Conservation (phyloP, 2,888 invertebrate genomes). For the Drosophila paranaensis region DNA sequence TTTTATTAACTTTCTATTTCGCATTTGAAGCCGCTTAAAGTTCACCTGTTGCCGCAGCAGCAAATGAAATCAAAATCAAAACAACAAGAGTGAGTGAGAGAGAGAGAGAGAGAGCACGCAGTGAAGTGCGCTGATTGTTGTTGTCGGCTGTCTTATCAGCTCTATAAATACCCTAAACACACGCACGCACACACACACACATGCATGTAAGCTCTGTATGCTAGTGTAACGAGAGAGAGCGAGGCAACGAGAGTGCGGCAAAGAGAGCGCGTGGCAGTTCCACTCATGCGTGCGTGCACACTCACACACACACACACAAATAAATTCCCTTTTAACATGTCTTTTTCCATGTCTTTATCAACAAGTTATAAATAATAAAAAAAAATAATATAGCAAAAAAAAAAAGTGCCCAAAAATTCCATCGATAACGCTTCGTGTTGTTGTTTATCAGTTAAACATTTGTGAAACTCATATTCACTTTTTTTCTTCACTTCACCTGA, state of each 20-base stretch:
- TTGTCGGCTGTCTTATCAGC: conserved; percentile 38
- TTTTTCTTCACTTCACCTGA: conserved; percentile 32
- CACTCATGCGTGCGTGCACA: conserved; percentile 1
- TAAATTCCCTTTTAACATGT: not conserved
- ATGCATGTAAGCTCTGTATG: conserved; percentile 4
- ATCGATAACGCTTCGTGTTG: conserved; percentile 49
- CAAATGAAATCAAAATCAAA: conserved; percentile 21
- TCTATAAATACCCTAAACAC: conserved; percentile 6
- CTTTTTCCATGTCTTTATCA: conserved; percentile 58
- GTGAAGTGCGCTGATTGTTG: conserved; percentile 52
- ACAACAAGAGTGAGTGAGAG: not conserved
- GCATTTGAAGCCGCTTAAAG: conserved; percentile 23
- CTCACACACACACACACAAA: conserved; percentile 3
- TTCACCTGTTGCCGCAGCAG: conserved; percentile 57
- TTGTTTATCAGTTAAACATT: conserved; percentile 36
- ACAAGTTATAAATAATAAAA: conserved; percentile 45
- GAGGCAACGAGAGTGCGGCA: not conserved
- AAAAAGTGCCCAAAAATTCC: conserved; percentile 49
- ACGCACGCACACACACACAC: not conserved
- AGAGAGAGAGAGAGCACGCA: not conserved
- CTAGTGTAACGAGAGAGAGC: not conserved
- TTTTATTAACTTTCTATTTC: conserved; percentile 70
- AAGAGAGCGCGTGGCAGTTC: not conserved
- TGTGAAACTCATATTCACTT: conserved; percentile 11
- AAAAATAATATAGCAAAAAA: conserved; percentile 25